Conservation (phyloP, 2,113 vertebrate species). For the Lepidothrix coronata region DNA sequence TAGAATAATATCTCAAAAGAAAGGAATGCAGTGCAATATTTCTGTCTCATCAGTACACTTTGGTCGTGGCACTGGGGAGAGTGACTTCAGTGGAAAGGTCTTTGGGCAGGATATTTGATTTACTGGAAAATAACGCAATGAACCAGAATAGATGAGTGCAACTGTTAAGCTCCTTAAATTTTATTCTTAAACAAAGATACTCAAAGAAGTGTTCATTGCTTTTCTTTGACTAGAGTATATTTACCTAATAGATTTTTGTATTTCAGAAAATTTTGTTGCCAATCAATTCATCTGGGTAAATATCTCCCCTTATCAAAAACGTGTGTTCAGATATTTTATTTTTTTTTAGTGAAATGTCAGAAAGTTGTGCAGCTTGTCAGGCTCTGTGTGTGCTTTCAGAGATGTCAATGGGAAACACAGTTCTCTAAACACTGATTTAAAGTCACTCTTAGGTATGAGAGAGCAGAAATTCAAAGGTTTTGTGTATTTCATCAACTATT, state of each 20-base stretch:
- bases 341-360: not conserved
- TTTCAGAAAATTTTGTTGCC: not conserved
- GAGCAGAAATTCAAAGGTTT: not conserved
- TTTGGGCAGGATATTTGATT: not conserved
- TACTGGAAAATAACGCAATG: not conserved
- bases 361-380: not conserved
- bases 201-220: not conserved
- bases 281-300: not conserved
- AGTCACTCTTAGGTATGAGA: not conserved
- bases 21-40: not conserved
- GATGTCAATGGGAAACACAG: not conserved
- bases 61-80: too few species aligned
- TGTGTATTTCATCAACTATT: not conserved
- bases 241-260: not conserved
- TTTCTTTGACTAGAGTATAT: not conserved
- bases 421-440: not conserved
- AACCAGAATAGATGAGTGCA: not conserved
- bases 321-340: rapidly evolving
- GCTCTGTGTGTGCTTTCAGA: not conserved
- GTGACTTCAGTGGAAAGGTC: not conserved
- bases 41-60: not conserved
- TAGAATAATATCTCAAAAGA: not conserved
- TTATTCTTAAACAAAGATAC: not conserved
- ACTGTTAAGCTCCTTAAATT: not conserved
- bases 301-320: not conserved